phyloP scores from a whole-genome alignment of 1,140 invertebrate species.

The Drosophila takahashii region DNA sequence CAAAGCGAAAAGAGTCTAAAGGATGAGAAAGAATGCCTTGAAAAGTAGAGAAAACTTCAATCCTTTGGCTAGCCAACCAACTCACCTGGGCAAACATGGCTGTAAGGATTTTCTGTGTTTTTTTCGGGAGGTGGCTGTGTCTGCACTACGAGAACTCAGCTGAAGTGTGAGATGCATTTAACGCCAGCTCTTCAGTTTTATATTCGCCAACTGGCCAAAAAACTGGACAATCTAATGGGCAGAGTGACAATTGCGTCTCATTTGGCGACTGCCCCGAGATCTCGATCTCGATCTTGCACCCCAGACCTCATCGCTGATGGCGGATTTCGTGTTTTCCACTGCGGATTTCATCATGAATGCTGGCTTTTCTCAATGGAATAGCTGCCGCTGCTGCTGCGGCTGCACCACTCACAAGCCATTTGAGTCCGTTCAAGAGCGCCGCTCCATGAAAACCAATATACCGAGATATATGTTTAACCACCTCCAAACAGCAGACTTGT shows the following conservation, averaged over 20 bases:
- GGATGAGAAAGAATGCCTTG: not conserved
- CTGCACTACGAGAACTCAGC: conserved; percentile 76
- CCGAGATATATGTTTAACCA: conserved; percentile 10
- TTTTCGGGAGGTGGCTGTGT: conserved; percentile 62
- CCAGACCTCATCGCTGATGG: conserved; percentile 50
- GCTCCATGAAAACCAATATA: conserved; percentile 12
- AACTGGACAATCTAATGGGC: conserved; percentile 63
- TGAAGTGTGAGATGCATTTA: conserved; percentile 81
- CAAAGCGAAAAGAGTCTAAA: conserved; percentile 64
- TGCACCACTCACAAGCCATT: conserved; percentile 24
- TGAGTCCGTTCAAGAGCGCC: conserved; percentile 61
- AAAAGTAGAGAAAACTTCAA: not conserved
- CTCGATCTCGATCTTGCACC: conserved; percentile 62
- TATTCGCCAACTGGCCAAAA: conserved; percentile 47
- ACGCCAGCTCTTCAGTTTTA: conserved; percentile 72
- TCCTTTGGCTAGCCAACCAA: conserved; percentile 20
- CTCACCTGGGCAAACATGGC: conserved; percentile 70
- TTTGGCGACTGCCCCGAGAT: conserved; percentile 33
- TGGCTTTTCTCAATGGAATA: conserved; percentile 76
- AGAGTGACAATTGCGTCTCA: conserved; percentile 68
- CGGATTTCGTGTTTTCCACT: conserved; percentile 72
- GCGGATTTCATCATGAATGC: conserved; percentile 67
- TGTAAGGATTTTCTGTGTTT: conserved; percentile 25
- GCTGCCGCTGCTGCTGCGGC: conserved; percentile 1
- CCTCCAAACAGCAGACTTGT: conserved; percentile 40